Evolutionary conservation across 1,140 invertebrate species (phyloP), one percentile per base, ranked within the genome.

Genomic region (Phymastichus coffea): DNA sequence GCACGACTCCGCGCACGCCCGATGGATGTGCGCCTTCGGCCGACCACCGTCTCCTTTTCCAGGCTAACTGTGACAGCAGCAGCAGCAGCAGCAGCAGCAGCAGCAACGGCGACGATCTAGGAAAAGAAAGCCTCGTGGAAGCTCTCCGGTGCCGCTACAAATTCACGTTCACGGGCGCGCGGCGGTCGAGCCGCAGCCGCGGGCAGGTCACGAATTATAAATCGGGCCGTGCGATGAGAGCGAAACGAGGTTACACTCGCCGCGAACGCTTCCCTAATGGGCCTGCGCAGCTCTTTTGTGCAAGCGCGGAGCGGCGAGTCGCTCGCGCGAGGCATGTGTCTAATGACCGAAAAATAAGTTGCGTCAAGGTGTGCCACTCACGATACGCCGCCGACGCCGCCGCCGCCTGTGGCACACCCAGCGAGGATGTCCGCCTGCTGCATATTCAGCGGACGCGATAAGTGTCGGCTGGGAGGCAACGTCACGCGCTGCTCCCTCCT

Each of bases 401-500:
- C n/a, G n/a, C n/a, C n/a, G n/a, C n/a, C n/a, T n/a, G n/a, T n/a
- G 70, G 60, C 72, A 74, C 73, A 68, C 70, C 71, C 64, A 64
- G 53, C 66, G 61, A 69, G 60, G 62, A 54, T 64, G 64, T 61
- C 62, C 63, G 57, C 52, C 64, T 65, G 49, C 19, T 64, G 46
- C 57, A 64, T 64, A 64, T 64, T 64, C 57, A 64, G 57, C 41
- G 57, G 35, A 35, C 41, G 54, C 53, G 63, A 64, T 64, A 61
- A 64, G 59, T 57, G 63, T 64, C 51, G 52, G 57, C n/a, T n/a
- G n/a, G n/a, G 38, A 40, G 44, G 47, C 62, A 30, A 33, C 30
- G 28, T 25, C 52, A 10, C 19, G 54, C 35, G n/a, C n/a, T n/a
- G n/a, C n/a, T n/a, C n/a, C n/a, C n/a, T n/a, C n/a, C n/a, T n/a